Evolutionary conservation across 30 jellyfish, hydroid and myxozoan species (phyloP).

Genomic region (Calvadosia cruxmelitensis): DNA sequence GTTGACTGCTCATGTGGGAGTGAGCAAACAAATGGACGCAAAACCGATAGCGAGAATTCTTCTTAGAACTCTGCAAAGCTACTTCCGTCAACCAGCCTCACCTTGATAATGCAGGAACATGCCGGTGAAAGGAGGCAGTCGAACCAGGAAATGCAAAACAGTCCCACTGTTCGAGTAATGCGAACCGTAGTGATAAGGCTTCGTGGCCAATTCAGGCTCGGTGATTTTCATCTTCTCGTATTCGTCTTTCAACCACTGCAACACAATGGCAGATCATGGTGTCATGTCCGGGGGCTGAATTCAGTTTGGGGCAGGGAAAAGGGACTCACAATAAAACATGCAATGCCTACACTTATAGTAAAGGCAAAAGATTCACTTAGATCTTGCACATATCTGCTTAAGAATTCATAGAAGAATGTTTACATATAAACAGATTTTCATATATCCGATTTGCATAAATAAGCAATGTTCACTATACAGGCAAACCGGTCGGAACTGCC

Average conservation of each 20-base stretch:
- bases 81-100: conserved; percentile 13
- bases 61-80: not conserved
- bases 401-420: too few relatives aligned
- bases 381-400: too few relatives aligned
- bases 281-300: too few relatives aligned
- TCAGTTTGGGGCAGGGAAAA: too few relatives aligned
- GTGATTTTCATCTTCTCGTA: conserved; percentile 40
- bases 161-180: conserved; percentile 98
- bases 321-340: too few relatives aligned
- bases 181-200: conserved; percentile 94
- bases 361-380: too few relatives aligned
- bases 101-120: conserved; percentile 96
- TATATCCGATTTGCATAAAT: too few relatives aligned
- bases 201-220: conserved; percentile 79
- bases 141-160: conserved; percentile 89
- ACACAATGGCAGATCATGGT: not conserved
- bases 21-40: not conserved
- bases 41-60: not conserved
- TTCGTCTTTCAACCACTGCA: conserved; percentile 78
- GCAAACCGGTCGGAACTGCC: too few relatives aligned
- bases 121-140: conserved; percentile 91
- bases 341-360: too few relatives aligned
- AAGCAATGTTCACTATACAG: too few relatives aligned
- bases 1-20: too few relatives aligned
- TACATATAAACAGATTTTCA: too few relatives aligned